These are phyloP conservation scores for Pelobates fuscus DNA, from an alignment of 2,113 vertebrate genomes.

Conservation along the genomic window DNA sequence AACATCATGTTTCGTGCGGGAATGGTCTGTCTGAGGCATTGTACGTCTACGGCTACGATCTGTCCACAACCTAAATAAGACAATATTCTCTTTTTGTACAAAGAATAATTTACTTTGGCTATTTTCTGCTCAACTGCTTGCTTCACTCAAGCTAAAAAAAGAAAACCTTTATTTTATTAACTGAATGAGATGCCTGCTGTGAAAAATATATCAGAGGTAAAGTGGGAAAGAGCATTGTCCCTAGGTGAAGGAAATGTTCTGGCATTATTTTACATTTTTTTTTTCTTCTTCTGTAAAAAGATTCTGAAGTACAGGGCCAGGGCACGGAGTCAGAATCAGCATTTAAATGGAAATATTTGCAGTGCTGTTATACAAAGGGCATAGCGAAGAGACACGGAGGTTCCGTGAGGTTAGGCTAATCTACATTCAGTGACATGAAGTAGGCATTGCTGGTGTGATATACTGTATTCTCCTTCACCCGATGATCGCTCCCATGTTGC, in stretches of 20 bases:
- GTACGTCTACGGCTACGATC: neutral
- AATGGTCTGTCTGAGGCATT: neutral
- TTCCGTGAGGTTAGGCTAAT: slow-evolving; percentile 18
- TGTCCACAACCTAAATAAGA: slow-evolving; percentile 23
- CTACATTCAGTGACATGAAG: slow-evolving; percentile 31
- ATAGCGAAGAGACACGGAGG: neutral
- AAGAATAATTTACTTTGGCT: slow-evolving; percentile 42
- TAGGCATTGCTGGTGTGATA: neutral
- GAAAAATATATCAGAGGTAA: slow-evolving; percentile 50
- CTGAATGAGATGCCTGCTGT: slow-evolving; percentile 14
- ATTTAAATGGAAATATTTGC: slow-evolving; percentile 44
- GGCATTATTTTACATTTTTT: slow-evolving; percentile 29
- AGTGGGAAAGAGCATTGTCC: slow-evolving; percentile 34
- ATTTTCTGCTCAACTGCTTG: slow-evolving; percentile 34
- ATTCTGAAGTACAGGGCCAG: neutral
- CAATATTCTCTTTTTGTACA: slow-evolving; percentile 31
- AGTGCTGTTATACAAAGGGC: neutral
- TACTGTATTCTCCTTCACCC: neutral
- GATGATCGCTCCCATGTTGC: neutral
- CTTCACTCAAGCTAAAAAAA: slow-evolving; percentile 17
- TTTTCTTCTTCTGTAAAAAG: neutral
- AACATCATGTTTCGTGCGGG: neutral
- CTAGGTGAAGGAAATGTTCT: slow-evolving; percentile 24
- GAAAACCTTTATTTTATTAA: slow-evolving; percentile 35
- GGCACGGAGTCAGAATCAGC: slow-evolving; percentile 34